Evolutionary conservation across 2,113 vertebrate species (phyloP), one percentile per base, ranked within the genome.

Genomic region (Oncorhynchus clarkii): DNA sequence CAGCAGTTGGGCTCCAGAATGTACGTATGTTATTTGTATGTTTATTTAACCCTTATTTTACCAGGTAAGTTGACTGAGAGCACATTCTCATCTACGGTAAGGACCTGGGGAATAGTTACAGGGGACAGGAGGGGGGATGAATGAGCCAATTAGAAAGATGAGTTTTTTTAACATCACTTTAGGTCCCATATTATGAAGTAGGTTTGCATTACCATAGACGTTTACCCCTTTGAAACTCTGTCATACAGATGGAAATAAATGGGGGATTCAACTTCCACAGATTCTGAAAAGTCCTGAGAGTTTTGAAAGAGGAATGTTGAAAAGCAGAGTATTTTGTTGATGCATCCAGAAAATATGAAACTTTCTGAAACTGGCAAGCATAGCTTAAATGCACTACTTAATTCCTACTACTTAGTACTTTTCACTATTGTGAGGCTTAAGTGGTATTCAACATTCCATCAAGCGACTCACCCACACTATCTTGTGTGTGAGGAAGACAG

Each of bases 101-200:
- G 8, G 9, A 45, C 39, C 39, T 45, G 39, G 39, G 39, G 39
- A 39, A 39, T 39, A 45, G 39, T 45, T 45, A 45, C 39, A 45
- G 8, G 8, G 39, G 9, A 45, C 8, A 11, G 39, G 39, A 45
- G 2, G 39, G 39, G 9, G 39, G 9, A 45, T 45, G 39, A 45
- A 45, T 45, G 39, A 11, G 39, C 9, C 39, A 45, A 45, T 45
- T 45, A 9, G 39, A 86, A 85, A 85, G 51, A 84, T 81, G 27
- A 82, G 67, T 2, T 73, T 79, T 72, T 65, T 79, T 70, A 39
- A 71, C 69, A 80, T 51, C 71, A 77, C 74, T 67, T 24, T 60
- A 74, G 65, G 12, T 24, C 68, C 67, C 73, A 84, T 83, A 78
- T 73, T 85, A 72, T 80, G 77, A 73, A 80, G 79, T 60, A 83